Evolutionary conservation across 2,888 invertebrate genomes (phyloP).

Genomic region (Unio delphinus): DNA sequence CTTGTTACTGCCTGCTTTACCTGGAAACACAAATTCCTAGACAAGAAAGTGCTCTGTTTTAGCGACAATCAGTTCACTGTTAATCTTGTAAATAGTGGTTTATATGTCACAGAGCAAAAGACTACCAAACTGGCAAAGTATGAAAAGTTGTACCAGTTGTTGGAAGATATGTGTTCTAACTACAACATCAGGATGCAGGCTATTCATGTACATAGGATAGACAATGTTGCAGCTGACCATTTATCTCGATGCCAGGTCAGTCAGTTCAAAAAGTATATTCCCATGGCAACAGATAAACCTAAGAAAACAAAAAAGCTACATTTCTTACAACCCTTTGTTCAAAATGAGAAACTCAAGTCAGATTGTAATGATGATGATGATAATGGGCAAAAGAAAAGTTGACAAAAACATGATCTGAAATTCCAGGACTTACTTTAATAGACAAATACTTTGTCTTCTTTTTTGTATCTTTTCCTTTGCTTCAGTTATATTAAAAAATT

Average conservation of each 20-base stretch:
- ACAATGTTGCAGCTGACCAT: conserved; percentile 47
- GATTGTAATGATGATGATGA: conserved; percentile 1
- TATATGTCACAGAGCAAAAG: conserved; percentile 1
- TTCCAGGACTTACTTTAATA: too few species aligned
- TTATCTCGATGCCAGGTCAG: conserved; percentile 35
- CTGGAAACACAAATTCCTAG: conserved; percentile 53
- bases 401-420: too few species aligned
- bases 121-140: conserved; percentile 1
- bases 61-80: conserved; percentile 32
- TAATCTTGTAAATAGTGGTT: conserved; percentile 31
- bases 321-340: conserved; percentile 34
- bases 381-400: neutral
- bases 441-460: too few species aligned
- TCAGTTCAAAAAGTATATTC: conserved; percentile 36
- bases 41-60: conserved; percentile 37
- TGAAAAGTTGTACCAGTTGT: conserved; percentile 20
- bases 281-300: conserved; percentile 28
- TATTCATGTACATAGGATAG: conserved; percentile 26
- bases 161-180: conserved; percentile 25
- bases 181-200: conserved; percentile 36
- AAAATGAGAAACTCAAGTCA: neutral
- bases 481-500: too few species aligned
- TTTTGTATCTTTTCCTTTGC: too few species aligned
- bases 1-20: conserved; percentile 46
- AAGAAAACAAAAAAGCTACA: conserved; percentile 51